phyloP scores from a whole-genome alignment of 1,140 invertebrate genomes.

The Brachionus asplanchnoidis region DNA sequence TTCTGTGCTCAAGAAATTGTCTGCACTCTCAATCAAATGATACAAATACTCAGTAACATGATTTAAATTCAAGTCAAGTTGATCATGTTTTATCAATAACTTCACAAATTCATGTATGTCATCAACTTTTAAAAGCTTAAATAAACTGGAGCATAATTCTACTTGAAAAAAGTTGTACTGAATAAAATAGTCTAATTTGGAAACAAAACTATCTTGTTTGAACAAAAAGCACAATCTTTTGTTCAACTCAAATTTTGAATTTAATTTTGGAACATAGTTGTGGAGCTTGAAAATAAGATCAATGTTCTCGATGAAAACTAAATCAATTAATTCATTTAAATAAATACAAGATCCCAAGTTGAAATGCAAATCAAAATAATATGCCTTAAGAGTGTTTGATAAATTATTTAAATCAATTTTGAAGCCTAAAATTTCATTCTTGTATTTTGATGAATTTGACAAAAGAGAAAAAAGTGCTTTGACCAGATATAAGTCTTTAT shows the following conservation, averaged over 20 bases:
- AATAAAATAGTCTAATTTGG: neutral
- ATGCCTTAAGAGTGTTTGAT: neutral
- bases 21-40: neutral
- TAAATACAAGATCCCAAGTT: neutral
- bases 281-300: neutral
- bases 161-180: neutral
- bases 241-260: neutral
- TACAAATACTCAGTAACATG: neutral
- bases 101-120: neutral
- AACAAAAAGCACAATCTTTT: neutral
- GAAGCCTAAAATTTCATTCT: neutral
- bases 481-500: neutral
- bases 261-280: neutral
- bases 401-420: neutral
- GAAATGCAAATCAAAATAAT: constrained; percentile 9
- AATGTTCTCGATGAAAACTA: neutral
- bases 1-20: neutral
- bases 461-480: neutral
- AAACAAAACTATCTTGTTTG: neutral
- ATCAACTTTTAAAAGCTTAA: neutral
- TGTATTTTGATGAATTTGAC: neutral
- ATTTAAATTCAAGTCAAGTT: neutral
- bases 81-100: neutral
- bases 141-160: neutral
- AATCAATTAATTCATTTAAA: neutral